Percentiles rank a stretch among this genome's conserved stretches.
phyloP scores from a whole-genome alignment of 2,113 vertebrate species.

The Periophthalmodon schlosseri region DNA sequence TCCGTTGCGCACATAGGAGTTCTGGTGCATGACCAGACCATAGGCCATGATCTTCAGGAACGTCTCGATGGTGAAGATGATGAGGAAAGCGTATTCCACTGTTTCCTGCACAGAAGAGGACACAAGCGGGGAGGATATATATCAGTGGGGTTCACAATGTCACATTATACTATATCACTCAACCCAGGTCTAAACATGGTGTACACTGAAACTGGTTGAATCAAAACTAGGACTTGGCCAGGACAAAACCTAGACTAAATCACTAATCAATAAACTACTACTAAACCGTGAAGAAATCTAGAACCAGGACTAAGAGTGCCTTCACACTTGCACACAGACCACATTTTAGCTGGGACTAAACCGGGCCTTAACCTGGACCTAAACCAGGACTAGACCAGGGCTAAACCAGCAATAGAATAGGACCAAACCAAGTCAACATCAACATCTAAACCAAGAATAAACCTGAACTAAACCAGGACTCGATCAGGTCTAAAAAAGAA shows the following conservation, averaged over 20 bases:
- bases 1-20: slow-evolving; percentile 95
- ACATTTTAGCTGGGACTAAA: neutral
- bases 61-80: slow-evolving; percentile 99
- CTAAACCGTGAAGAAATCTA: too few species aligned
- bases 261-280: too few species aligned
- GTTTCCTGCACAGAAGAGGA: slow-evolving; percentile 84
- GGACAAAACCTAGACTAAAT: too few species aligned
- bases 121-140: neutral
- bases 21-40: slow-evolving; percentile 97
- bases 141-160: neutral
- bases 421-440: neutral
- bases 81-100: slow-evolving; percentile 99
- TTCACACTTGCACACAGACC: too few species aligned
- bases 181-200: too few species aligned
- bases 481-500: too few species aligned
- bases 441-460: too few species aligned
- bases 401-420: neutral
- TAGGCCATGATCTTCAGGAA: slow-evolving; percentile 99
- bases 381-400: neutral
- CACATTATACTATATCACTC: neutral
- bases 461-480: too few species aligned
- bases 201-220: too few species aligned
- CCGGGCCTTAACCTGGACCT: neutral
- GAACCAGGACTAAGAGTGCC: too few species aligned
- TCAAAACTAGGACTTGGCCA: too few species aligned